Percentiles rank a stretch among this genome's conserved stretches.
phyloP scores from a whole-genome alignment of 2,888 invertebrate species.

The Melieria picta region DNA sequence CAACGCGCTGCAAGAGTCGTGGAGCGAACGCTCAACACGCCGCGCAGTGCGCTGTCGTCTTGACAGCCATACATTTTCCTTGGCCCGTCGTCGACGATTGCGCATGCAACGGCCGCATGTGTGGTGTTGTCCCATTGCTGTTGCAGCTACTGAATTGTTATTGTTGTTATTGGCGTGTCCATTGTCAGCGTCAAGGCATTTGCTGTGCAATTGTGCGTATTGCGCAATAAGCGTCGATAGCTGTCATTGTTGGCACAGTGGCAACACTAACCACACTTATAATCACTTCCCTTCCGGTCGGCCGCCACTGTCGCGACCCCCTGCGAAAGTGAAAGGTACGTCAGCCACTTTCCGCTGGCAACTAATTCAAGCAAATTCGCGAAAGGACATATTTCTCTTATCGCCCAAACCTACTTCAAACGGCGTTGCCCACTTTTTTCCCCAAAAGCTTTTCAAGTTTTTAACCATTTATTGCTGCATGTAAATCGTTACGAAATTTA shows the following conservation, averaged over 20 bases:
- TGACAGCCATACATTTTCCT: slow-evolving; percentile 12
- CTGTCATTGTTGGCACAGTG: slow-evolving; percentile 1
- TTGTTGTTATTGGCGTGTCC: neutral
- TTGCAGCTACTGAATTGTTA: slow-evolving; percentile 12
- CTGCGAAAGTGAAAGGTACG: neutral
- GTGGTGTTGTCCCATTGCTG: neutral
- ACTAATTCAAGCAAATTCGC: too few species aligned
- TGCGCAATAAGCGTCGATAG: slow-evolving; percentile 10
- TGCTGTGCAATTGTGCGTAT: slow-evolving; percentile 18
- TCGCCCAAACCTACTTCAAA: too few species aligned
- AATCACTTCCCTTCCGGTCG: neutral
- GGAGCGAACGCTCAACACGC: neutral
- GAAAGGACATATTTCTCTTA: too few species aligned
- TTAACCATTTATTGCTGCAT: too few species aligned
- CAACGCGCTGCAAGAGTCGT: neutral
- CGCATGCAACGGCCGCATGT: neutral
- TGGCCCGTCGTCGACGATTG: slow-evolving; percentile 10
- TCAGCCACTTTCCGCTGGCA: too few species aligned
- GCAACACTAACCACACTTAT: neutral
- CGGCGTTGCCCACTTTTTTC: too few species aligned
- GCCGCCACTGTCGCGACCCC: neutral
- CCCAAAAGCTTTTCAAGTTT: too few species aligned
- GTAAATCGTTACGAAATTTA: too few species aligned
- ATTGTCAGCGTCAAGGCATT: neutral
- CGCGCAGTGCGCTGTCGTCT: neutral